phyloP scores from a whole-genome alignment of 2,888 invertebrate genomes.

The Dynastes tityus region DNA sequence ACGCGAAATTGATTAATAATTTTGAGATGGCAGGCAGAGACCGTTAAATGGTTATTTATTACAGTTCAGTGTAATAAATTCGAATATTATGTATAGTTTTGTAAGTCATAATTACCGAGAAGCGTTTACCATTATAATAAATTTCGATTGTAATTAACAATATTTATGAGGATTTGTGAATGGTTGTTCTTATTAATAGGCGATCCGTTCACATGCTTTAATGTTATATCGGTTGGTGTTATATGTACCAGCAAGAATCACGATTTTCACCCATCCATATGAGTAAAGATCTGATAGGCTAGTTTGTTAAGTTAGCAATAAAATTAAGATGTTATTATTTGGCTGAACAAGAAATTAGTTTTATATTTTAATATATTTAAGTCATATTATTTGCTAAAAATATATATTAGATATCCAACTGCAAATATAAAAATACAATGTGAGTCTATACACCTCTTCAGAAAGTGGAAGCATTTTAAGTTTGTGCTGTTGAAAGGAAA shows the following conservation, averaged over 20 bases:
- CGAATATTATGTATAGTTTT: constrained; percentile 40
- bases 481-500: too few species aligned
- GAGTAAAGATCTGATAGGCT: neutral
- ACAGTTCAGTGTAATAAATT: constrained; percentile 34
- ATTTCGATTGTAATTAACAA: constrained; percentile 44
- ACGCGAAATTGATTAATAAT: constrained; percentile 44
- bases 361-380: too few species aligned
- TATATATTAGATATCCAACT: too few species aligned
- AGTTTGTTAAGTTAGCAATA: constrained; percentile 5
- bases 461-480: too few species aligned
- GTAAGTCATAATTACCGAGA: constrained; percentile 41
- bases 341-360: neutral
- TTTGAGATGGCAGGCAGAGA: constrained; percentile 30
- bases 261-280: constrained; percentile 3
- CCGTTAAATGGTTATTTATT: constrained; percentile 40
- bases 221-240: constrained; percentile 10
- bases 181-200: constrained; percentile 38
- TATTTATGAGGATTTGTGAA: constrained; percentile 40
- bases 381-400: neutral
- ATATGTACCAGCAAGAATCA: constrained; percentile 6
- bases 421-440: too few species aligned
- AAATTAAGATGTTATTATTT: neutral
- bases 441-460: too few species aligned
- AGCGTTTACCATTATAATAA: constrained; percentile 43
- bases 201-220: constrained; percentile 30